Base-by-base conservation (phyloP, 1,140 invertebrate genomes). In the Amyelois transitella region DNA sequence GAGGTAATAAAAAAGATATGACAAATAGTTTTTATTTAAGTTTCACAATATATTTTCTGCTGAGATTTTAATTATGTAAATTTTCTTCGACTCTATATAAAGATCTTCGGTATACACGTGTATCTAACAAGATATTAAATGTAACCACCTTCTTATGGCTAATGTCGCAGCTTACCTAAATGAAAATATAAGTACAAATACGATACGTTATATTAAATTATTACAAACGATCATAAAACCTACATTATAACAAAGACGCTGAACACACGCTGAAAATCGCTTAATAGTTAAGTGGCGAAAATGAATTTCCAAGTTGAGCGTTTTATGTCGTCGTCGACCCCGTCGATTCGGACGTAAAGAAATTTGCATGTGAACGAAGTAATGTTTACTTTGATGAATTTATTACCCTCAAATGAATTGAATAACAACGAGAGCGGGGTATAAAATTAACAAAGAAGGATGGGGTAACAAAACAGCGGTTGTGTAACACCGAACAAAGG, bases 401-500 rank as follows among this genome's bases (percentile, higher is more conserved):
- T 51, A 53, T 53, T 53, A 51, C 47, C 50, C 32, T 43, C 45
- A 53, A 55, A 59, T 47, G 53, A 49, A 66, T 71, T 62, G 55
- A 65, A 76, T 67, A 58, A 75, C 66, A 74, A 71, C 60, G 55
- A 51, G 55, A 64, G 38, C 51, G 45, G 18, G 50, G 64, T 66
- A 75, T 72, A 75, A 51, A 73, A 75, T 73, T 68, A 77, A 71
- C 58, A 66, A 69, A 66, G 59, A 63, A 71, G 69, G 69, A 75
- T 75, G 60, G 75, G 72, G 67, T 72, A 70, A 75, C 75, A 75
- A 75, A 69, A 66, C 66, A 58, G 59, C 64, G 58, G 75, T 82
- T 82, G 66, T 71, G 69, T 77, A 86, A 82, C 76, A 70, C 43
- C 49, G 71, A 66, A 79, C 75, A 83, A 85, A 84, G 78, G 79